Evolutionary conservation across 1,140 invertebrate genomes (phyloP).

Genomic region (Pseudomyrmex dendroicus): DNA sequence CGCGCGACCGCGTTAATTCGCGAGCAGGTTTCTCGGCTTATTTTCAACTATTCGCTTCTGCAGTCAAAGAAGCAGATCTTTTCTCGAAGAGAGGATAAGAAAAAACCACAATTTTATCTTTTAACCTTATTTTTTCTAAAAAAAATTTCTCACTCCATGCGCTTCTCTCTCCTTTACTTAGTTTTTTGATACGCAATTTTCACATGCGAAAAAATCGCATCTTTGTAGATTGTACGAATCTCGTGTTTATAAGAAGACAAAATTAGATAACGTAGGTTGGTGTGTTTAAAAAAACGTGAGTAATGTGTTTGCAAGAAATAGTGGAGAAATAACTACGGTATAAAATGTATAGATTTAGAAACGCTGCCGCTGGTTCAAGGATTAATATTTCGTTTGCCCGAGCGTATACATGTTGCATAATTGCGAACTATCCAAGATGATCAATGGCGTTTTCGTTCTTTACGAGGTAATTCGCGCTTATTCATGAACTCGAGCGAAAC

Average conservation of each 20-base stretch:
- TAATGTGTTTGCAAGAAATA: background rate
- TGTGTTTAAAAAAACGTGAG: too few species aligned
- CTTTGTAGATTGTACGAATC: too few species aligned
- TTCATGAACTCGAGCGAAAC: slow-evolving; percentile 45
- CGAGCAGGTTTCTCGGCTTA: slow-evolving; percentile 22
- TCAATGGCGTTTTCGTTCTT: slow-evolving; percentile 41
- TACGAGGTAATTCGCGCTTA: slow-evolving; percentile 46
- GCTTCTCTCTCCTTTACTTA: background rate
- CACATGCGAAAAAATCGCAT: too few species aligned
- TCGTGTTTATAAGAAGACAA: too few species aligned
- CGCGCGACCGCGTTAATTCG: slow-evolving; percentile 61
- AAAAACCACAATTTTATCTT: too few species aligned
- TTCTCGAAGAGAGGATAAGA: background rate
- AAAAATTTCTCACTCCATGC: background rate
- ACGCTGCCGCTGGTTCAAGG: background rate
- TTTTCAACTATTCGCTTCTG: background rate
- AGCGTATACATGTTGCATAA: slow-evolving; percentile 7
- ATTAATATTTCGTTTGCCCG: slow-evolving; percentile 35
- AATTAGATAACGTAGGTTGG: too few species aligned
- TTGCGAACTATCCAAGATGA: slow-evolving; percentile 45
- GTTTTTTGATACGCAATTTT: too few species aligned
- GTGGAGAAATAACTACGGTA: background rate
- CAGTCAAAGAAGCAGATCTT: background rate
- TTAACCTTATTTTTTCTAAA: background rate
- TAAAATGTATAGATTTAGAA: background rate